Evolutionary conservation across 2,888 invertebrate species (phyloP).

Genomic region (Hypena proboscidalis): DNA sequence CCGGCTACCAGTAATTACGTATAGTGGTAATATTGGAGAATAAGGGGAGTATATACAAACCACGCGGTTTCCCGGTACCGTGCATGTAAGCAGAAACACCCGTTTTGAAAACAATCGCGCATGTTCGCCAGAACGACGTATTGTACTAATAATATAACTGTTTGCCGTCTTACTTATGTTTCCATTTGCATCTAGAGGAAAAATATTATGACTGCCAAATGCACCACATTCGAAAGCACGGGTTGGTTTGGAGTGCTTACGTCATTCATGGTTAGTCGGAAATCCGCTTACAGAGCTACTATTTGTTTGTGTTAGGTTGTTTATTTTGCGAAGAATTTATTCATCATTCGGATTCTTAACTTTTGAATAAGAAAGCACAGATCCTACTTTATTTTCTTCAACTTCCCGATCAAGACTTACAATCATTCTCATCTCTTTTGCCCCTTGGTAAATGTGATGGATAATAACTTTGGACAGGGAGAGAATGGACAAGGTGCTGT

Average conservation of each 20-base stretch:
- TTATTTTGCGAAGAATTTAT: no score
- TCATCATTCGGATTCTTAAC: no score
- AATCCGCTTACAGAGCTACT: not conserved
- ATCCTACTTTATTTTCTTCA: no score
- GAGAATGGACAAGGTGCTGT: no score
- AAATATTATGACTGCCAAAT: conserved; percentile 7
- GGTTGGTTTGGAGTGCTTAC: conserved; percentile 6
- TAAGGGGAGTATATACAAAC: conserved; percentile 60
- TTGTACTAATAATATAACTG: conserved; percentile 50
- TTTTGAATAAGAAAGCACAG: no score
- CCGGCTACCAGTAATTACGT: not conserved
- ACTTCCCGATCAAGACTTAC: no score
- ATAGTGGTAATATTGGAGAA: conserved; percentile 38
- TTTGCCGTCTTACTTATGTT: conserved; percentile 37
- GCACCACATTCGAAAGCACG: not conserved
- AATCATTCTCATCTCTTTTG: no score
- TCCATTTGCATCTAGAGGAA: conserved; percentile 5
- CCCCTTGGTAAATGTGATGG: no score
- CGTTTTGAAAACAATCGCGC: conserved; percentile 70
- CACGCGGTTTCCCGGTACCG: conserved; percentile 56
- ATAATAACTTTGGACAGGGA: no score
- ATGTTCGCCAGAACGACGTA: conserved; percentile 55
- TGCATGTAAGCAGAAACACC: conserved; percentile 61
- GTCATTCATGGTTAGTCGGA: conserved; percentile 4
- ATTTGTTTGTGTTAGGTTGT: not conserved